Evolutionary conservation across 2,113 vertebrate genomes (phyloP), one percentile per base, ranked within the genome.

Genomic region (Cebus imitator): DNA sequence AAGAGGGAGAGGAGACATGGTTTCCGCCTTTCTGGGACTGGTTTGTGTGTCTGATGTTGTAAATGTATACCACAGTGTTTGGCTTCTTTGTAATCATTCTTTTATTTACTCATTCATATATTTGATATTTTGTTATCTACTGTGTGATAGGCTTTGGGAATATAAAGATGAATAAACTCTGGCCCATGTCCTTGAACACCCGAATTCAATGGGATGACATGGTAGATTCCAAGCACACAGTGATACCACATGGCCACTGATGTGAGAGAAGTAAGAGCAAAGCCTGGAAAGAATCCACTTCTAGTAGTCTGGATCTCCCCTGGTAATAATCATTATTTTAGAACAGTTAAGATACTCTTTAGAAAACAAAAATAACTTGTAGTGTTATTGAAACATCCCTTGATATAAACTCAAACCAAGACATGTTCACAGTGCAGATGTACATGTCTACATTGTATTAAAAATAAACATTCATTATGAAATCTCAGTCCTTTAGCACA

Each of bases 401-500:
- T 94, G 80, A 96, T 50, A 93, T 27, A 13, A n/a, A 92, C 35
- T 80, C 75, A 70, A 21, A 83, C 10, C 17, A 86, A 93, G 92
- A 76, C 75, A 27, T 79, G 48, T 80, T 87, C 43, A 13, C 1
- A 66, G 50, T 21, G 9, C 48, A 57, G 30, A 2, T 18, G 88
- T 32, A 37, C 30, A 3, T 21, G 10, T 48, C 20, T 66, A 68
- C 20, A 40, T 2, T 57, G 3, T 20, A 43, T 86, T 78, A 91
- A 58, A 18, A 82, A 94, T 64, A 57, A 85, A 82, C 2, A 40
- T 20, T 48, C 25, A 35, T 32, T 81, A 66, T 55, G 11, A 91
- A 96, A 90, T 37, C 10, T 57, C 64, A 25, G 32, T 64, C 50
- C 10, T 50, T 57, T 43, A 27, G 4, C 57, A 13, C 43, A 21